Evolutionary conservation across 92 coral and sea anemone species (phyloP).

Genomic region (Zoanthus sansibaricus): DNA sequence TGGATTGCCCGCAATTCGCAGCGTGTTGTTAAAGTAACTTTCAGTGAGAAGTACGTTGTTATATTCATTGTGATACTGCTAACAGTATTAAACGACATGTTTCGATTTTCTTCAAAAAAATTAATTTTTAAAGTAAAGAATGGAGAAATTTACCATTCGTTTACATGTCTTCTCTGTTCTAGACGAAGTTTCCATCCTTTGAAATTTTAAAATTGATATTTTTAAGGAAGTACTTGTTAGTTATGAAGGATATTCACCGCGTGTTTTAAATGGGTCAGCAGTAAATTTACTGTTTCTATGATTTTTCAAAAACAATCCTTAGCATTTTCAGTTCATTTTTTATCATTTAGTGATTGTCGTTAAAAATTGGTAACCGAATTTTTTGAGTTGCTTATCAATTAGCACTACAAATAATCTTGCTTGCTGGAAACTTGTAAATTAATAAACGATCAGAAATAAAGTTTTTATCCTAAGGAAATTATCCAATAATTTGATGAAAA

Average conservation of each 20-base stretch:
- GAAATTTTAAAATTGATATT: slow-evolving; percentile 29
- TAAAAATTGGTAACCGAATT: not conserved
- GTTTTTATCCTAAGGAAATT: slow-evolving; percentile 37
- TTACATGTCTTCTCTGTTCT: not conserved
- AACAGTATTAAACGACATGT: slow-evolving; percentile 7
- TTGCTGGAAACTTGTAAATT: not conserved
- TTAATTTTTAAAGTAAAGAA: not conserved
- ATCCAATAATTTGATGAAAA: slow-evolving; percentile 44
- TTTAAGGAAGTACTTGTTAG: slow-evolving; percentile 38
- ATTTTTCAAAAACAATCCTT: not conserved
- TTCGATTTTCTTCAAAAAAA: not conserved
- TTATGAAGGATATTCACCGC: slow-evolving; percentile 24
- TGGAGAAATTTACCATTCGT: not conserved
- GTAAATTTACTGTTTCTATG: not conserved
- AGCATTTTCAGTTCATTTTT: not conserved
- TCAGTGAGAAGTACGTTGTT: slow-evolving; percentile 14
- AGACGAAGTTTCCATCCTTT: not conserved
- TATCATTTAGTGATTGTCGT: not conserved
- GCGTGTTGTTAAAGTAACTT: slow-evolving; percentile 34
- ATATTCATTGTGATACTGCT: not conserved
- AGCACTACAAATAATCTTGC: not conserved
- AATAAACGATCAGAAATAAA: slow-evolving; percentile 32
- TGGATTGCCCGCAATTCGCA: slow-evolving; percentile 29
- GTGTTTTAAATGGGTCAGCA: slow-evolving; percentile 26
- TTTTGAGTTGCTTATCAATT: slow-evolving; percentile 10